phyloP scores from a whole-genome alignment of 2,888 invertebrate genomes.

The Notodonta dromedarius region DNA sequence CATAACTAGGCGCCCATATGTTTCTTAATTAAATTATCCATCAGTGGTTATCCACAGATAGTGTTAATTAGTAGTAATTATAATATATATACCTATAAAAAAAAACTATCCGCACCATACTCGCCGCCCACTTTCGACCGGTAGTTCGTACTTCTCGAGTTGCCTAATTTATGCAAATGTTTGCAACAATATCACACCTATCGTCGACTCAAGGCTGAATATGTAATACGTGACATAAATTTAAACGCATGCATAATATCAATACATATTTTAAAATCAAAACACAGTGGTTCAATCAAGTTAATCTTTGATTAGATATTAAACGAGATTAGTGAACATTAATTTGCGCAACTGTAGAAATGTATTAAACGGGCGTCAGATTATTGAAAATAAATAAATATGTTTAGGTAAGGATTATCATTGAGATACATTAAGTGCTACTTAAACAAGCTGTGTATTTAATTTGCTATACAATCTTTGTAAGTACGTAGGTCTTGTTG shows the following conservation, averaged over 20 bases:
- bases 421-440: background rate
- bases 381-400: background rate
- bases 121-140: slow-evolving; percentile 40
- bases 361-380: background rate
- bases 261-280: slow-evolving; percentile 2
- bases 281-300: slow-evolving; percentile 1
- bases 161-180: slow-evolving; percentile 43
- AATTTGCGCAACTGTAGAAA: background rate
- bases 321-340: background rate
- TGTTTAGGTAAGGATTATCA: background rate
- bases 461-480: background rate
- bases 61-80: slow-evolving; percentile 38
- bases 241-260: slow-evolving; percentile 26
- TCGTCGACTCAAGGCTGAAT: slow-evolving; percentile 44
- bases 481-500: background rate
- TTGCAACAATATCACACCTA: slow-evolving; percentile 47
- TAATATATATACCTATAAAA: slow-evolving; percentile 42
- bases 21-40: background rate
- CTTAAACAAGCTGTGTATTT: background rate
- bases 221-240: slow-evolving; percentile 19
- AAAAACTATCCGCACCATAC: slow-evolving; percentile 29
- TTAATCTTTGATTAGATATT: background rate
- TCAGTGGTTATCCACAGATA: background rate
- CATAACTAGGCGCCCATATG: no score
- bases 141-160: slow-evolving; percentile 37